phyloP scores from a whole-genome alignment of 2,888 invertebrate species.

The Cremastinae sp. region DNA sequence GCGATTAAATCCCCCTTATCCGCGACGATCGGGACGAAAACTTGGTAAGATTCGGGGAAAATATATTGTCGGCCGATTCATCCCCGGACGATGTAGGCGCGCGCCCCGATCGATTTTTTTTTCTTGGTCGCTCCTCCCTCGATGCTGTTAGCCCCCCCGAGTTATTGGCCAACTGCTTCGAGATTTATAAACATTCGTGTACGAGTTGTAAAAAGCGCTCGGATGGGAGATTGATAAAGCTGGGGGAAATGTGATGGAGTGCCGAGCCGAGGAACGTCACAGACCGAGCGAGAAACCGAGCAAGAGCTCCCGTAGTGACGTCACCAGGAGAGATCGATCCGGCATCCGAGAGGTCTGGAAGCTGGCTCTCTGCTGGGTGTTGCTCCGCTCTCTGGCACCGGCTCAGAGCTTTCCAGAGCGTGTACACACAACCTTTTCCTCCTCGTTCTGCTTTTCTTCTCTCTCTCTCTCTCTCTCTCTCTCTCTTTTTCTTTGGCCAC shows the following conservation, averaged over 20 bases:
- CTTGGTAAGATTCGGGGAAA: no score
- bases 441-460: neutral
- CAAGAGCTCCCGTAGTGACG: conserved; percentile 57
- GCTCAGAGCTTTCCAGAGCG: conserved; percentile 52
- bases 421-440: neutral
- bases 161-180: no score
- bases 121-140: no score
- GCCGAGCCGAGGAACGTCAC: conserved; percentile 17
- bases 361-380: conserved; percentile 57
- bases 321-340: conserved; percentile 66
- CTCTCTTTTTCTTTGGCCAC: conserved; percentile 8
- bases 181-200: no score
- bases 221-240: neutral
- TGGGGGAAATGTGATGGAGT: neutral
- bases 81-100: no score
- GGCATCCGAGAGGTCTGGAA: conserved; percentile 62
- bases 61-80: no score
- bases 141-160: no score
- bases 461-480: conserved; percentile 21
- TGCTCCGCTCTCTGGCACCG: conserved; percentile 50
- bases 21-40: no score
- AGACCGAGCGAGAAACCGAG: conserved; percentile 27
- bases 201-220: neutral
- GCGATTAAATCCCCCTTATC: no score
- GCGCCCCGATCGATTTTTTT: no score